Conservation (phyloP, 2,113 vertebrate genomes). For the Cyphomyrus discorhynchus region DNA sequence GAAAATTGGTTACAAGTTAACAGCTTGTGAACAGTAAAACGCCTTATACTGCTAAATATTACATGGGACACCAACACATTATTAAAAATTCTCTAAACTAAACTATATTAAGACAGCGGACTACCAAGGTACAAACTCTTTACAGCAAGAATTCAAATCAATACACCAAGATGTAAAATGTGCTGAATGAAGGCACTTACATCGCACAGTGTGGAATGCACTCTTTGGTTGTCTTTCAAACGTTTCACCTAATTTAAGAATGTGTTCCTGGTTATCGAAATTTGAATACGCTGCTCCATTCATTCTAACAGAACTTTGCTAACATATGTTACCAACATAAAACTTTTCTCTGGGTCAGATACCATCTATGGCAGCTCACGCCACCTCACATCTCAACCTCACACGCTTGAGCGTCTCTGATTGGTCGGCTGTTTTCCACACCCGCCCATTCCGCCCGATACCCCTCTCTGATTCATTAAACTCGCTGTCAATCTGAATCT, state of each 20-base stretch:
- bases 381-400: constrained; percentile 25
- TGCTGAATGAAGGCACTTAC: constrained; percentile 63
- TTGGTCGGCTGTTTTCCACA: constrained; percentile 31
- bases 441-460: not conserved
- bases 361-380: constrained; percentile 40
- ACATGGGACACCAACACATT: not conserved
- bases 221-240: constrained; percentile 87
- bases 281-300: constrained; percentile 69
- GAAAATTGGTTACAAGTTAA: not conserved
- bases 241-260: constrained; percentile 80
- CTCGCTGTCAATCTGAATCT: constrained; percentile 30
- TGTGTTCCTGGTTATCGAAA: constrained; percentile 79
- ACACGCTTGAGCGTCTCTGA: constrained; percentile 26
- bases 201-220: constrained; percentile 89
- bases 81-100: not conserved
- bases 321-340: constrained; percentile 31
- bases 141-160: not conserved
- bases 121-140: not conserved
- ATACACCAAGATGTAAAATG: not conserved
- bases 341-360: constrained; percentile 49
- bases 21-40: not conserved
- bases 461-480: constrained; percentile 24
- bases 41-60: not conserved
- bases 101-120: not conserved
- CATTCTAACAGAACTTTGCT: constrained; percentile 59